These are phyloP conservation scores for Tetropium fuscum DNA, from an alignment of 2,888 invertebrate species.

Conservation along the genomic window DNA sequence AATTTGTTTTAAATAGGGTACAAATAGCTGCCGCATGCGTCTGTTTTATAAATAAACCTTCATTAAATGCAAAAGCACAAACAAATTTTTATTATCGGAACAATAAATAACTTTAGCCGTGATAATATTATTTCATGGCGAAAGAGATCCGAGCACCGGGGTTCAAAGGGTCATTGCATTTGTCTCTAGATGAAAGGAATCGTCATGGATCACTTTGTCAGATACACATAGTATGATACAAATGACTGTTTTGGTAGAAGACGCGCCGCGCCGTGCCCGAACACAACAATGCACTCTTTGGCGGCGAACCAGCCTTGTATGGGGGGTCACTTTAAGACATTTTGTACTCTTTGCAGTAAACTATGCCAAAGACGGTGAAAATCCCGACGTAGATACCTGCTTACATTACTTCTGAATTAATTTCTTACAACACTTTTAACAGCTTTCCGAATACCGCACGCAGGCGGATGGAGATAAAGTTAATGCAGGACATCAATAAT, in stretches of 20 bases:
- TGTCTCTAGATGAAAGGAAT: constrained; percentile 33
- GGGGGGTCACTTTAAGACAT: constrained; percentile 11
- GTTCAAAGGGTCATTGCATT: constrained; percentile 39
- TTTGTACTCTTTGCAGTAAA: constrained; percentile 13
- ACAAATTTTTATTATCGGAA: constrained; percentile 25
- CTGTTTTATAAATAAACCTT: constrained; percentile 23
- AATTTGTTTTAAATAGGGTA: too few species aligned
- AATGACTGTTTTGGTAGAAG: constrained; percentile 29
- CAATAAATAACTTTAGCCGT: constrained; percentile 21
- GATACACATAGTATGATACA: constrained; percentile 22
- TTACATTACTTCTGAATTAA: constrained; percentile 53
- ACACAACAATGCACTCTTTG: constrained; percentile 39
- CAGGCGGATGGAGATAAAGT: constrained; percentile 12
- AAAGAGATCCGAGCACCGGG: constrained; percentile 16
- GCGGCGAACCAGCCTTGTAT: constrained; percentile 25
- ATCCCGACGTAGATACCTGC: constrained; percentile 41
- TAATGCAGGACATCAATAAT: constrained; percentile 17
- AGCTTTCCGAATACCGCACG: constrained; percentile 35
- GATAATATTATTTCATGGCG: constrained; percentile 28
- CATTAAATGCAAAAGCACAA: constrained; percentile 13
- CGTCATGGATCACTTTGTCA: constrained; percentile 30
- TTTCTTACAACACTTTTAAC: constrained; percentile 52
- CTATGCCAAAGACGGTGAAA: constrained; percentile 39
- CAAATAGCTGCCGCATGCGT: neutral
- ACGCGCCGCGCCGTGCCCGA: constrained; percentile 22